A percentile compares a stretch with the other conserved stretches of the same genome.
phyloP scores from a whole-genome alignment of 2,113 vertebrate species.

The Glaucidium brasilianum region DNA sequence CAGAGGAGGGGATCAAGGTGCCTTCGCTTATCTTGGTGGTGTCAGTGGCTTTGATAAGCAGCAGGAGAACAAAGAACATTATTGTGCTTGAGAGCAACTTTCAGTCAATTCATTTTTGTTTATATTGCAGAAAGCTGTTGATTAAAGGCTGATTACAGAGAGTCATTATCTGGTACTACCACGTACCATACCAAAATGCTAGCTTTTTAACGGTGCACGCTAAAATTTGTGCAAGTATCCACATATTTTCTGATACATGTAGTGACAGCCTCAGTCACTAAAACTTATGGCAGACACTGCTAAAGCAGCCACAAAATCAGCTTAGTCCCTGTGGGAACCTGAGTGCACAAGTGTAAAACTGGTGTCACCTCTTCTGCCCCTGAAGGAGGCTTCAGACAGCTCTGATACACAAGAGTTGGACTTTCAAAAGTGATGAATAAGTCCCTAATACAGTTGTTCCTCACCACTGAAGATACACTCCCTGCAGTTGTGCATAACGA shows the following conservation, averaged over 20 bases:
- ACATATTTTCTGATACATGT: neutral
- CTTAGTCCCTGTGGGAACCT: neutral
- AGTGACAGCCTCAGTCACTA: neutral
- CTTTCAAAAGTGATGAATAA: neutral
- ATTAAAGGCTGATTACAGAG: neutral
- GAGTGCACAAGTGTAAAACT: neutral
- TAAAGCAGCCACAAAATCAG: neutral
- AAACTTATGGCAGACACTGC: neutral
- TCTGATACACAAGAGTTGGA: neutral
- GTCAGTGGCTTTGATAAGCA: neutral
- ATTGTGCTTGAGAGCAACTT: neutral
- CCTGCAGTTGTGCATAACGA: neutral
- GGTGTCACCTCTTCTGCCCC: neutral
- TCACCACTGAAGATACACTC: neutral
- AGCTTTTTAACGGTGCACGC: neutral
- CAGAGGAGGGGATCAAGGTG: neutral
- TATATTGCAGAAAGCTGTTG: neutral
- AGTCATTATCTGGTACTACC: neutral
- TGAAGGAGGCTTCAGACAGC: neutral
- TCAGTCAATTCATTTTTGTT: neutral
- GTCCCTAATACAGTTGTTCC: neutral
- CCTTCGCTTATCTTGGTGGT: neutral
- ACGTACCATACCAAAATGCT: neutral
- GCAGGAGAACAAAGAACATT: neutral
- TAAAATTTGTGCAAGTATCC: neutral